These are phyloP conservation scores for Chlorocebus sabaeus DNA, from an alignment of 2,113 vertebrate genomes.

Conservation along the genomic window DNA sequence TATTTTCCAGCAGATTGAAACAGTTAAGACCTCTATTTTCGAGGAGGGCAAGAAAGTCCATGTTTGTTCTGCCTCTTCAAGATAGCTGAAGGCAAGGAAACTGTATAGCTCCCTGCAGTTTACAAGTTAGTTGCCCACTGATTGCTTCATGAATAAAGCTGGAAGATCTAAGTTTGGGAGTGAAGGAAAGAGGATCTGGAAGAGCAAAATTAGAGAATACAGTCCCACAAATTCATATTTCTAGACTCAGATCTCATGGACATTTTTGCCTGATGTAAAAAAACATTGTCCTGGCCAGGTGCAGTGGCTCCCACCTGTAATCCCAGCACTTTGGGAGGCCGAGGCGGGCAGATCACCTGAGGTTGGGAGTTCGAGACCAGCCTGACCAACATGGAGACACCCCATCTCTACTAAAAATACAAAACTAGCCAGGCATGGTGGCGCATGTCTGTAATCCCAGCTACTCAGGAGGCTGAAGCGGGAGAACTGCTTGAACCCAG, in stretches of 20 bases:
- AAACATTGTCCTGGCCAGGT: neutral
- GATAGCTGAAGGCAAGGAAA: neutral
- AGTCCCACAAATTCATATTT: neutral
- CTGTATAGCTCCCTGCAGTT: rapidly evolving
- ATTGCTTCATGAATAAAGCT: neutral
- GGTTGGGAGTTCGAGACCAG: too few species aligned
- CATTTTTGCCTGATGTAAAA: neutral
- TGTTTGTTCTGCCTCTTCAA: neutral
- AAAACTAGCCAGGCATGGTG: too few species aligned
- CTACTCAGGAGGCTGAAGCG: too few species aligned
- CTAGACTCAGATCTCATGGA: neutral
- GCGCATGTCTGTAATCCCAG: too few species aligned
- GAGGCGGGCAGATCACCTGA: too few species aligned
- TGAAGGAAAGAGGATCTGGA: neutral
- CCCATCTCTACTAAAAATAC: too few species aligned
- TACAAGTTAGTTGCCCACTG: neutral
- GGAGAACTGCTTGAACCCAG: too few species aligned
- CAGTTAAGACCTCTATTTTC: neutral
- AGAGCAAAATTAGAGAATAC: neutral
- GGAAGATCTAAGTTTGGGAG: neutral
- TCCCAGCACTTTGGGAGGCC: too few species aligned
- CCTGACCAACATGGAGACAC: too few species aligned
- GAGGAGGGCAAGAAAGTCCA: neutral
- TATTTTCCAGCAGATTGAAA: neutral
- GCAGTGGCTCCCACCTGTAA: too few species aligned